These are phyloP conservation scores for Noctua janthe DNA, from an alignment of 2,888 invertebrate genomes.

Conservation along the genomic window DNA sequence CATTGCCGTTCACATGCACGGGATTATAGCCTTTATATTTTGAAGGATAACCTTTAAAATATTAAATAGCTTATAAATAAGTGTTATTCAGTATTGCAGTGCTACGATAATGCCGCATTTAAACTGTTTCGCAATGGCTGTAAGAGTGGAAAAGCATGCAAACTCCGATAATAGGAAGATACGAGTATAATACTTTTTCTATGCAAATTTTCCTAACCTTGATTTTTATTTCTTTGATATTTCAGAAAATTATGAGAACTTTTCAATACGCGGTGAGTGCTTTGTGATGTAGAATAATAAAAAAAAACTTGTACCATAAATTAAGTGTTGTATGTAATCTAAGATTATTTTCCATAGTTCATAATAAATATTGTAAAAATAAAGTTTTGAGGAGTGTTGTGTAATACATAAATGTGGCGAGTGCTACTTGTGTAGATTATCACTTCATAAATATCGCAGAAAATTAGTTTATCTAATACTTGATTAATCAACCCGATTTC, in stretches of 20 bases:
- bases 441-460: neutral
- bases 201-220: conserved; percentile 33
- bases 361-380: neutral
- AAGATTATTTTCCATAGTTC: neutral
- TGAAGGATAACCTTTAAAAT: conserved; percentile 22
- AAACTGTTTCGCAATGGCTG: conserved; percentile 63
- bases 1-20: neutral
- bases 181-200: conserved; percentile 20
- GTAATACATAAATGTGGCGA: neutral
- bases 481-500: neutral
- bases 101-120: conserved; percentile 57
- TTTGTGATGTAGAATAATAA: neutral
- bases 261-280: conserved; percentile 1
- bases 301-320: neutral
- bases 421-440: neutral
- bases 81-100: conserved; percentile 50
- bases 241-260: conserved; percentile 8
- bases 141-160: conserved; percentile 54
- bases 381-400: neutral
- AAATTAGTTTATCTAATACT: too few relatives aligned
- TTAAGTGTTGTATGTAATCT: neutral
- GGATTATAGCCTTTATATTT: conserved; percentile 35
- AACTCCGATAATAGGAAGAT: conserved; percentile 30
- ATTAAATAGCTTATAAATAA: conserved; percentile 14
- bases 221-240: conserved; percentile 33